Base-by-base conservation (phyloP, 2,888 invertebrate species). In the Machimus rusticus region DNA sequence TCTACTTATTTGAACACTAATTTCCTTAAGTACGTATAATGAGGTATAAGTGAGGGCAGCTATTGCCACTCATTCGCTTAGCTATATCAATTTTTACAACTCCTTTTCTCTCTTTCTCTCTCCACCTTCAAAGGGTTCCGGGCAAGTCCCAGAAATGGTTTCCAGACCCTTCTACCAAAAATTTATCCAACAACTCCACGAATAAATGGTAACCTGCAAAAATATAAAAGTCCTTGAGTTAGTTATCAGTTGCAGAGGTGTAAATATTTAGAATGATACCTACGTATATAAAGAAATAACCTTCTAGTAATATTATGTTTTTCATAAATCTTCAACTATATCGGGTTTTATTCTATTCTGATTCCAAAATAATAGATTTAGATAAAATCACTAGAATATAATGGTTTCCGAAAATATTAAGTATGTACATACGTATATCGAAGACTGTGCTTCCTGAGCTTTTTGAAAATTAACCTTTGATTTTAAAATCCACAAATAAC, bases 191-290 rank as follows among this genome's bases (percentile, higher is more conserved):
- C 37, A 86, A 74, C 23, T 37, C 46, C 78, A 66, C 43, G 57
- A 86, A 85, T 51, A 86, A 85, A 88, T 87, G 88, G 87, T 87
- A 88, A 88, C 88, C 88, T 88, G 88, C 5, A 86, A 87, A 87
- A n/a, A 86, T 77, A 23, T 81, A 76, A 78, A 51, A 57, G 8
- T 16, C 23, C 74, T 79, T 19, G 46, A 51, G 19, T 51, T 46
- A 46, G 43, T 39, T 34, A 6, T 34, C 5, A 34, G 34, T 34
- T 34, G 34, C 34, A 34, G 34, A 34, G 34, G 31, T 31, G 2
- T 31, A 1, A 31, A 2, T 31, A 31, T 31, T 31, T 31, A 31
- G 31, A 31, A 31, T 31, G 1, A 31, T 31, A 31, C 2, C 31
- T 31, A 31, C 31, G 31, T 31, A 31, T n/a, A n/a, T n/a, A n/a